Evolutionary conservation across 2,113 vertebrate species (phyloP), one percentile per base, ranked within the genome.

Genomic region (Semicossyphus pulcher): DNA sequence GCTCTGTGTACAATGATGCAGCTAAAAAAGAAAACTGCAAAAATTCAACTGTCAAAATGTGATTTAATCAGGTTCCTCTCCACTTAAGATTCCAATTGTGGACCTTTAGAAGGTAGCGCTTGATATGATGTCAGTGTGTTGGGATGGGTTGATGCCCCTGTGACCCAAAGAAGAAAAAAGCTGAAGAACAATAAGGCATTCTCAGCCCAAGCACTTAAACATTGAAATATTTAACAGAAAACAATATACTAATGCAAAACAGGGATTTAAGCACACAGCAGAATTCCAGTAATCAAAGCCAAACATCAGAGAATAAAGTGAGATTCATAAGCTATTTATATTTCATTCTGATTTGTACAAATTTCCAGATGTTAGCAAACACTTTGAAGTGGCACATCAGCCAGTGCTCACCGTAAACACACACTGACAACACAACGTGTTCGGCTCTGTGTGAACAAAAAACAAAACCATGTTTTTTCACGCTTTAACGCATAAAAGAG

Each of bases 301-400:
- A 68, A 67, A 32, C 12, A 2, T 12, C 32, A 21, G 20, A 21
- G 29, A 36, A 72, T 42, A 53, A 70, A 31, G 28, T 44, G 56
- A 66, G 47, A 58, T 44, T 66, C 37, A 39, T 36, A 26, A 37
- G 15, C 41, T 14, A 49, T 80, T 23, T 23, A 80, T 69, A 79
- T 76, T 63, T 66, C 18, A 58, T 52, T 5, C 26, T 4, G 28
- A 48, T 21, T 68, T 10, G 28, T 32, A 20, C 4, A 41, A 29
- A 53, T 26, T 51, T 54, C 16, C 20, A 32, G 29, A 12, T 42
- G 29, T 42, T 57, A 23, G 29, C 54, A 51, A 5, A 42, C n/a
- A 23, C 25, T 59, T 60, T 58, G 44, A 60, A 29, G 7, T 3
- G 32, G 25, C 26, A 28, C 21, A 62, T 41, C 39, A 44, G 42